These are phyloP conservation scores for Belgica antarctica DNA, from an alignment of 2,888 invertebrate species.

Conservation along the genomic window DNA sequence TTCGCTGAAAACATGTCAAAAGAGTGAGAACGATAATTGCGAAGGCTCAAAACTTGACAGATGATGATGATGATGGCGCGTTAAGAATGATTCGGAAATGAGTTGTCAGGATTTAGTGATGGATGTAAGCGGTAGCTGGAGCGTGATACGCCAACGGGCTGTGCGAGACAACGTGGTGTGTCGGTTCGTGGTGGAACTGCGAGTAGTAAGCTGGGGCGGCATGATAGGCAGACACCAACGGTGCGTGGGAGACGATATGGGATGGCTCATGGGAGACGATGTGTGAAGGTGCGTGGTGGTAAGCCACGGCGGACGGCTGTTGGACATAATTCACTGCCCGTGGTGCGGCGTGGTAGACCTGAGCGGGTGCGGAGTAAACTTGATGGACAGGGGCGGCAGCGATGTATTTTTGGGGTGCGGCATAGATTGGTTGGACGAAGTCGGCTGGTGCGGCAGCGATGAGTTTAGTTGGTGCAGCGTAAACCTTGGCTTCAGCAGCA, in stretches of 20 bases:
- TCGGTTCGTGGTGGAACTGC: not conserved
- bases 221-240: not conserved
- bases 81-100: not conserved
- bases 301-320: not conserved
- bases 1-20: not conserved
- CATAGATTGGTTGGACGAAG: not conserved
- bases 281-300: not conserved
- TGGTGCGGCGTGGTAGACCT: conserved; percentile 6
- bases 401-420: not conserved
- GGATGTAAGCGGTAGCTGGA: conserved; percentile 23
- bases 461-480: conserved; percentile 20
- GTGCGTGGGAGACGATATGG: conserved; percentile 6
- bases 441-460: conserved; percentile 17
- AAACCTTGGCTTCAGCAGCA: conserved; percentile 21
- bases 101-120: conserved; percentile 11
- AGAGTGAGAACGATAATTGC: conserved; percentile 15
- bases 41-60: conserved; percentile 10
- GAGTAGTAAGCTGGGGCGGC: not conserved
- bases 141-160: conserved; percentile 40
- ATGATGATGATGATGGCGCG: not conserved
- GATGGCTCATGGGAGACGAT: not conserved
- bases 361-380: not conserved
- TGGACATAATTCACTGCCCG: not conserved
- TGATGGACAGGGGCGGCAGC: not conserved
- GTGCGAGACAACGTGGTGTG: conserved; percentile 23